Evolutionary conservation across 2,888 invertebrate species (phyloP), one percentile per base, ranked within the genome.

Genomic region (Stenchaetothrips biformis): DNA sequence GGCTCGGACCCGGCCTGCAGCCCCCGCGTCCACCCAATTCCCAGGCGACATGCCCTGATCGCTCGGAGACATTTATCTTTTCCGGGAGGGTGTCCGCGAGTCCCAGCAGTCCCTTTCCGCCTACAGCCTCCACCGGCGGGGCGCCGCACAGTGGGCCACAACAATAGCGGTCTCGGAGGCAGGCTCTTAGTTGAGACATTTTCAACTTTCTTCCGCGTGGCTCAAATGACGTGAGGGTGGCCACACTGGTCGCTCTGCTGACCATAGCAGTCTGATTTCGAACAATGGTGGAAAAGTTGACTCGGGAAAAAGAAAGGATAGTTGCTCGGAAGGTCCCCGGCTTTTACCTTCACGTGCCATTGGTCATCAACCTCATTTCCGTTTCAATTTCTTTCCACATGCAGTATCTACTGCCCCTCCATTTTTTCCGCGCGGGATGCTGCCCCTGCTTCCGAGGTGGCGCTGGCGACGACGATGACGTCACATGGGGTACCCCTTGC

Each of bases 31-130:
- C 67, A 74, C 67, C 67, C 67, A 74, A 74, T 74, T 74, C 67
- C 67, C 67, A 74, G 67, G 67, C 67, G 67, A 74, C 67, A 74
- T 74, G 67, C 67, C 25, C 67, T 74, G 67, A 74, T 74, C 67
- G 67, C 67, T 74, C 67, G 67, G 67, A 74, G 67, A 74, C 67
- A 74, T 74, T 74, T 74, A 74, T 74, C 67, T 74, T 74, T 74
- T 74, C 67, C 67, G 67, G 37, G 67, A 74, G 67, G 67, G 67
- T 74, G 67, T 74, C 67, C 67, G 67, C 67, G 21, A 8, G 21
- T 9, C 59, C 59, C 59, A 0, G 13, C 59, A 18, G 18, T 13
- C 59, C 59, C 13, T 18, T 18, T 13, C 59, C 37, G 37, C 37
- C 37, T 37, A 2, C 37, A 37, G 37, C 37, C 13, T 9, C 59